A percentile compares a stretch with the other conserved stretches of the same genome.
Conservation (phyloP, 2,113 vertebrate species). For the Pica pica region DNA sequence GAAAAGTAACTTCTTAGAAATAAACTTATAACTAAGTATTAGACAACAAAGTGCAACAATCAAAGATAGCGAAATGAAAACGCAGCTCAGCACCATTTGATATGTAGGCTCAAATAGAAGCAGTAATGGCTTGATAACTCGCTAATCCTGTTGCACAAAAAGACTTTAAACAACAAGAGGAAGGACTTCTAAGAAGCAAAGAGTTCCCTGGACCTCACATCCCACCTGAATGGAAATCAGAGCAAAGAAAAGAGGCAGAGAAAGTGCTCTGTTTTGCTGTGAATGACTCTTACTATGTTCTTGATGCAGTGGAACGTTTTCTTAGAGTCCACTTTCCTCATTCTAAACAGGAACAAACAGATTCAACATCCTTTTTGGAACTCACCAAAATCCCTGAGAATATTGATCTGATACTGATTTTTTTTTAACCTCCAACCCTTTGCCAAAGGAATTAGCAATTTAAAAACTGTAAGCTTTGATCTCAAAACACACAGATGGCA, state of each 20-base stretch:
- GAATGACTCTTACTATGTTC: neutral
- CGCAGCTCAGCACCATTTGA: neutral
- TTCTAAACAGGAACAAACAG: neutral
- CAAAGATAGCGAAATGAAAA: neutral
- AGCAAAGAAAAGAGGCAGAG: neutral
- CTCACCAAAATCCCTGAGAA: neutral
- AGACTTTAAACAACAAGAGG: neutral
- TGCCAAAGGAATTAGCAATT: conserved; percentile 7
- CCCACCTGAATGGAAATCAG: neutral
- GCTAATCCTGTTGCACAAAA: neutral
- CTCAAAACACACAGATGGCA: neutral
- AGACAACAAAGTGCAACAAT: neutral
- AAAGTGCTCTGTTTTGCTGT: neutral
- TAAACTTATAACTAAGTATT: neutral
- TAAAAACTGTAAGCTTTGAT: neutral
- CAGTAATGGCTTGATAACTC: neutral
- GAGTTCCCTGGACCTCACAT: neutral
- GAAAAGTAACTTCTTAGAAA: neutral
- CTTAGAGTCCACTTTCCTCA: neutral
- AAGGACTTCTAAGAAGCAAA: neutral
- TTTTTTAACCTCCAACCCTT: neutral
- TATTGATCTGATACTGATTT: neutral
- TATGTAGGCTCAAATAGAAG: neutral
- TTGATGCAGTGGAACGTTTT: neutral
- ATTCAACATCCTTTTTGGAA: neutral